A percentile compares a stretch with the other conserved stretches of the same genome.
phyloP scores from a whole-genome alignment of 1,140 invertebrate species.

The Chironomus tepperi region DNA sequence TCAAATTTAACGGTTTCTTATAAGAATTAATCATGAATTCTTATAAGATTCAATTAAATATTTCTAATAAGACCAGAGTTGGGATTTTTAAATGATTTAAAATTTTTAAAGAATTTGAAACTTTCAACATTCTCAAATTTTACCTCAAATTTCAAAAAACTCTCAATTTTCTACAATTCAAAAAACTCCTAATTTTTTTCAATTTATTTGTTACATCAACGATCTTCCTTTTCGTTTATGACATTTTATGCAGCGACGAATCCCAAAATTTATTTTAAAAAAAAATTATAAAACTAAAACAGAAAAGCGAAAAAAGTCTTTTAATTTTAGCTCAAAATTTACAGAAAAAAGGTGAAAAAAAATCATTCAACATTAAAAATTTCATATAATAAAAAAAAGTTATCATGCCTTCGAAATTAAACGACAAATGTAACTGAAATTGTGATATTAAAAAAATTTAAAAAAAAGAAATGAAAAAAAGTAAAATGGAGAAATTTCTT shows the following conservation, averaged over 20 bases:
- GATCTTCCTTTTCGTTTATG: conserved; percentile 1
- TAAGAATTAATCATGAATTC: no score
- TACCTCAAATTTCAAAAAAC: no score
- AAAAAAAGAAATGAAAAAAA: conserved; percentile 13
- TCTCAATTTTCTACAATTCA: no score
- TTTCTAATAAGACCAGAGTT: no score
- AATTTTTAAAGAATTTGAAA: no score
- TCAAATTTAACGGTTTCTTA: no score
- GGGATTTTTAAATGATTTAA: no score
- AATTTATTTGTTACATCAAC: neutral
- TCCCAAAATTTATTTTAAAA: conserved; percentile 18
- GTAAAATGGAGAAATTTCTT: neutral
- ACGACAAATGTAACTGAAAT: conserved; percentile 27
- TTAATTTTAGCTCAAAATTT: conserved; percentile 23
- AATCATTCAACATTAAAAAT: conserved; percentile 19
- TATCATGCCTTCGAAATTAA: conserved; percentile 26
- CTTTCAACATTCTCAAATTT: no score
- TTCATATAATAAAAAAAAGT: conserved; percentile 21
- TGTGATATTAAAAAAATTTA: conserved; percentile 26
- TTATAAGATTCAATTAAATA: no score
- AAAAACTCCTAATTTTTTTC: no score
- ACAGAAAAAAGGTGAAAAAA: neutral
- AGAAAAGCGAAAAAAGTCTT: no score
- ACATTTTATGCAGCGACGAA: neutral
- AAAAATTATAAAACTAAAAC: no score